Conservation (phyloP, 2,797 vertebrate genomes). For the Perodicticus potto region DNA sequence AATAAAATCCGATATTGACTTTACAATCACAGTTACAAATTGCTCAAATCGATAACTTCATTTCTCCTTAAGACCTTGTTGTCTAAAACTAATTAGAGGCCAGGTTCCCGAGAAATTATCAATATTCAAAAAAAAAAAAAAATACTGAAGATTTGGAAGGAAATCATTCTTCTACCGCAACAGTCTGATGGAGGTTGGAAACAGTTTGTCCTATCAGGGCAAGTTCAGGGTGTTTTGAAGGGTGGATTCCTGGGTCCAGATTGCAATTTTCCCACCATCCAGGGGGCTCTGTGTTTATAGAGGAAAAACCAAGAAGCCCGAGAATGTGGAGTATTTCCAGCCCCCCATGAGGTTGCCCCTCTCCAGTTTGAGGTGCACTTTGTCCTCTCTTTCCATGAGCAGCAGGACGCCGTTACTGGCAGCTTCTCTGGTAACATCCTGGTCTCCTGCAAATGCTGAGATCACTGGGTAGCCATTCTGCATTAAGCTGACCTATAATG, state of each 20-base stretch:
- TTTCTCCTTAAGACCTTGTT: conserved; percentile 94
- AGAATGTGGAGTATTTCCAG: conserved; percentile 99
- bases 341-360: conserved; percentile 99
- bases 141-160: conserved; percentile 91
- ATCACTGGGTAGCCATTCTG: conserved; percentile 99
- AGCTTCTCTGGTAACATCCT: conserved; percentile 99
- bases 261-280: conserved; percentile 68
- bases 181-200: conserved; percentile 89
- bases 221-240: conserved; percentile 88
- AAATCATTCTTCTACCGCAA: conserved; percentile 91
- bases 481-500: conserved; percentile 97
- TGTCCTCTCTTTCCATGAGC: conserved; percentile 98
- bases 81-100: conserved; percentile 93
- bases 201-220: conserved; percentile 88
- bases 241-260: conserved; percentile 83
- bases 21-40: conserved; percentile 92
- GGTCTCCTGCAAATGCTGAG: conserved; percentile 99
- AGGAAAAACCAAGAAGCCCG: conserved; percentile 99
- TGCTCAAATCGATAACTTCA: conserved; percentile 91
- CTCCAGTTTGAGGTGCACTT: conserved; percentile 98
- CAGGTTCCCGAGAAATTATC: conserved; percentile 94
- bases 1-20: conserved; percentile 93
- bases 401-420: conserved; percentile 99
- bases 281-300: conserved; percentile 91
- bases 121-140: conserved; percentile 88